Base-by-base conservation (phyloP, 2,888 invertebrate genomes). In the Marronus borbonicus region DNA sequence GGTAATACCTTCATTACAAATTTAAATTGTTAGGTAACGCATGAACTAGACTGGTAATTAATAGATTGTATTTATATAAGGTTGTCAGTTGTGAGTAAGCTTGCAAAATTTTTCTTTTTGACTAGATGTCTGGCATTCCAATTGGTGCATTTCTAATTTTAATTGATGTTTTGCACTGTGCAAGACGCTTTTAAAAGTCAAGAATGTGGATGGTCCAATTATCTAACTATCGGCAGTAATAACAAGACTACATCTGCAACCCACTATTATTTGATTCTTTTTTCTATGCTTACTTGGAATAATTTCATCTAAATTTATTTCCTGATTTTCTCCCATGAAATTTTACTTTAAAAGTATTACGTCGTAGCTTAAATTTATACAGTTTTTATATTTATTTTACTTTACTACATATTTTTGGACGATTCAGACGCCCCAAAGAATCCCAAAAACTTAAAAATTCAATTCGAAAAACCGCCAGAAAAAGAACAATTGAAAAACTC, bases 11-110 rank as follows among this genome's bases (percentile, higher is more conserved):
- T 70, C 20, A 58, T 70, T 70, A 70, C 14, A 70, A 55, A 70
- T 70, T 70, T 70, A 70, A 70, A 70, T 70, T 55, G 70, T 58
- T 70, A 70, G 70, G 70, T 70, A 70, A 70, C 55, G 55, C 58
- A 36, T 55, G 70, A 70, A 70, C 70, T 70, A 70, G 70, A 70
- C 58, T 24, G 36, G 55, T 39, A 70, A 70, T 70, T 70, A 50
- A 68, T 69, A 31, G 52, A 31, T 14, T 55, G n/a, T 24, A 36
- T 52, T 17, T 70, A 39, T 36, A 50, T 58, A 28, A 10, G 36
- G 64, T 64, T n/a, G 39, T 52, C 50, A 50, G 69, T 1, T 52
- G 44, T 17, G 17, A 24, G n/a, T 49, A 58, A 58, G 55, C 36
- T 68, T 70, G n/a, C 55, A 70, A 7, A 70, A 58, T 36, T 70